Percentiles rank a stretch among this genome's conserved stretches.
Evolutionary conservation across 2,888 invertebrate species (phyloP).

Genomic region (Nomada ruficornis): DNA sequence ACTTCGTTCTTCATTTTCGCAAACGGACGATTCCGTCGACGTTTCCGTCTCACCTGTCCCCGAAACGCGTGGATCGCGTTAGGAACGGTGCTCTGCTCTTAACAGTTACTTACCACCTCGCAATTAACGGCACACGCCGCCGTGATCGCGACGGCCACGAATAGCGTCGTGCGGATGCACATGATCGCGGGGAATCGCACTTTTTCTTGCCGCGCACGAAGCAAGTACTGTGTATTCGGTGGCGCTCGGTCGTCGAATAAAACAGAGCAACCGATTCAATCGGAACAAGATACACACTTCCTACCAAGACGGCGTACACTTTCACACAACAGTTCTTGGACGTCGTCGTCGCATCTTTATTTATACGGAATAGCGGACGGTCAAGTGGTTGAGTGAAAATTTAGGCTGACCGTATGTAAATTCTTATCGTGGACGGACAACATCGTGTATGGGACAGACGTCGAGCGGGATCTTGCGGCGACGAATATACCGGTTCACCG

Average conservation of each 20-base stretch:
- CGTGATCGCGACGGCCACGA: slow-evolving; percentile 7
- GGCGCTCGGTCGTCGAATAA: slow-evolving; percentile 32
- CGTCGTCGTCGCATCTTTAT: slow-evolving; percentile 81
- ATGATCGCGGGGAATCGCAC: slow-evolving; percentile 54
- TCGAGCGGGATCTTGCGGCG: background rate
- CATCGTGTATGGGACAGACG: background rate
- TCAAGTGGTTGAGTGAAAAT: slow-evolving; percentile 78
- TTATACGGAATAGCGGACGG: slow-evolving; percentile 82
- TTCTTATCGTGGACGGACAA: slow-evolving; percentile 58
- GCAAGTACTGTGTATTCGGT: slow-evolving; percentile 13
- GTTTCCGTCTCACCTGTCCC: too few relatives aligned
- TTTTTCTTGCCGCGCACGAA: slow-evolving; percentile 26
- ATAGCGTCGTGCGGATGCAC: slow-evolving; percentile 44
- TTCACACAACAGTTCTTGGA: slow-evolving; percentile 80
- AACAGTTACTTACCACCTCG: slow-evolving; percentile 47
- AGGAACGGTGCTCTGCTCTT: background rate
- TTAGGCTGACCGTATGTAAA: slow-evolving; percentile 81
- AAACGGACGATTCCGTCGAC: too few relatives aligned
- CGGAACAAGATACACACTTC: slow-evolving; percentile 59
- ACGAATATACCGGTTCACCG: slow-evolving; percentile 32
- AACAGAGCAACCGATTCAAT: slow-evolving; percentile 43
- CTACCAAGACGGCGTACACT: slow-evolving; percentile 76
- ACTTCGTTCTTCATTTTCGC: too few relatives aligned
- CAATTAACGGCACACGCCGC: slow-evolving; percentile 31
- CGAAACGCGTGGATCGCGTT: background rate